A percentile compares a stretch with the other conserved stretches of the same genome.
Evolutionary conservation across 1,140 invertebrate species (phyloP).

Genomic region (Scaptodrosophila lebanonensis): DNA sequence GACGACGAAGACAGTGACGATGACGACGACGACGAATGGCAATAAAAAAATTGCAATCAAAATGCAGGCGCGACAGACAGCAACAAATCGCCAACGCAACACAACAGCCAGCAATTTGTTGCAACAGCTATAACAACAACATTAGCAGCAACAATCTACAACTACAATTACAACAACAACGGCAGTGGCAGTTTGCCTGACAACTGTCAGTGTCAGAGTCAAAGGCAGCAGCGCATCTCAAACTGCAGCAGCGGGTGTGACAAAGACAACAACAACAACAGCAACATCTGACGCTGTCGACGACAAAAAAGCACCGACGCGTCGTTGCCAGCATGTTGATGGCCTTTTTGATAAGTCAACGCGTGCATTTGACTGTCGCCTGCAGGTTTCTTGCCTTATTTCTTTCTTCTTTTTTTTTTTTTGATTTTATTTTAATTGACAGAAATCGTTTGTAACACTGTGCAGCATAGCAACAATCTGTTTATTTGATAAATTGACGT

Average conservation of each 20-base stretch:
- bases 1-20: too few relatives aligned
- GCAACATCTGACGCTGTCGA: not conserved
- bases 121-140: not conserved
- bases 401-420: too few relatives aligned
- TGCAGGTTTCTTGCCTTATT: too few relatives aligned
- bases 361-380: too few relatives aligned
- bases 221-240: not conserved
- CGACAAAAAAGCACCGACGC: not conserved
- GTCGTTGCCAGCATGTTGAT: too few relatives aligned
- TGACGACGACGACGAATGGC: too few relatives aligned
- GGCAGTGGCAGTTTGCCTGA: slow-evolving; percentile 16
- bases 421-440: slow-evolving; percentile 15
- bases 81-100: not conserved
- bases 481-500: too few relatives aligned
- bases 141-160: slow-evolving; percentile 18
- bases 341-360: too few relatives aligned
- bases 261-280: not conserved
- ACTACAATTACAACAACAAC: not conserved
- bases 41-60: not conserved
- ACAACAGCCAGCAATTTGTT: not conserved
- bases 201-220: not conserved
- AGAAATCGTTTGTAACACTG: slow-evolving; percentile 9
- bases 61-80: not conserved
- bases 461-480: not conserved
- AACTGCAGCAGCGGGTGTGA: slow-evolving; percentile 6